Evolutionary conservation across 2,113 vertebrate species (phyloP).

Genomic region (Dipodomys merriami): DNA sequence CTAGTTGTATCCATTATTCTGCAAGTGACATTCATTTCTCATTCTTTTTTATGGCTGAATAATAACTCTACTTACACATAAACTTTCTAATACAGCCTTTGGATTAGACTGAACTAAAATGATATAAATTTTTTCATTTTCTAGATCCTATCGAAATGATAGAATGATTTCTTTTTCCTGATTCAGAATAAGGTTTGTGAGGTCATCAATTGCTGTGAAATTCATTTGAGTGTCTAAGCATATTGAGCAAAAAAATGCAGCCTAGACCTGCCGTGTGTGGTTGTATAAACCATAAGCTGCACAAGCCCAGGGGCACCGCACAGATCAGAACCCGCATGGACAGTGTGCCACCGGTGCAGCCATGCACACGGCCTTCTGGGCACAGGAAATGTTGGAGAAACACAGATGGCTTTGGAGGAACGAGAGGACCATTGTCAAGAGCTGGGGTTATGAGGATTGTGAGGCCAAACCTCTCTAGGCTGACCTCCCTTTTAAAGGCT

Average conservation of each 20-base stretch:
- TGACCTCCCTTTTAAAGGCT: background rate
- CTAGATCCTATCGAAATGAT: background rate
- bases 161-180: background rate
- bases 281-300: background rate
- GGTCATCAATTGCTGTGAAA: background rate
- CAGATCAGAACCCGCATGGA: background rate
- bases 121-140: slow-evolving; percentile 12
- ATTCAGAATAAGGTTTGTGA: background rate
- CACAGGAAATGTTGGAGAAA: background rate
- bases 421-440: background rate
- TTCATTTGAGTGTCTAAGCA: background rate
- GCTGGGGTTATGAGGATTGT: background rate
- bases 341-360: background rate
- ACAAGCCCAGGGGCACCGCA: background rate
- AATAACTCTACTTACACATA: background rate
- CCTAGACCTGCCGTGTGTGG: accelerated
- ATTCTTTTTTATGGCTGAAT: too few species aligned
- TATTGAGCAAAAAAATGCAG: background rate
- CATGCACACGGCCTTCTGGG: background rate
- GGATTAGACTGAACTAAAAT: slow-evolving; percentile 27
- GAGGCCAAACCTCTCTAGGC: background rate
- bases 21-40: too few species aligned
- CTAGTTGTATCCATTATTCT: too few species aligned
- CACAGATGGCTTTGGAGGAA: background rate
- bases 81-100: slow-evolving; percentile 36